Evolutionary conservation across 2,113 vertebrate species (phyloP).

Genomic region (Neolamprologus kungweensis): DNA sequence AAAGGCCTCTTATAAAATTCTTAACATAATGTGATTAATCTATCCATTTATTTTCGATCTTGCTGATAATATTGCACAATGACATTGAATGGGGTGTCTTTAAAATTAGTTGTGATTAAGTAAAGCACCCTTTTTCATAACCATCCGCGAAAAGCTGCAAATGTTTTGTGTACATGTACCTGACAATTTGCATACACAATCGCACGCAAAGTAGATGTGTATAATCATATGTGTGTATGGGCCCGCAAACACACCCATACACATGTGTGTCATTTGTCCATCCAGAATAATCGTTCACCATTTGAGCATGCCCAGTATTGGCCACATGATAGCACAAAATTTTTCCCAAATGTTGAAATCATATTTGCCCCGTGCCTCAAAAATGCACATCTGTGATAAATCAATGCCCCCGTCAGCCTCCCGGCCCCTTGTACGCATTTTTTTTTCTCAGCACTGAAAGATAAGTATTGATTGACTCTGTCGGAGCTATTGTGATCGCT

Average conservation of each 20-base stretch:
- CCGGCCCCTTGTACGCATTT: not conserved
- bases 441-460: conserved; percentile 37
- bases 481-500: conserved; percentile 48
- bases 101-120: not conserved
- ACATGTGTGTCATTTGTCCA: not conserved
- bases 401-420: conserved; percentile 20
- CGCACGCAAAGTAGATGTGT: not conserved
- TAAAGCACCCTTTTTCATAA: not conserved
- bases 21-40: not conserved
- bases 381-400: conserved; percentile 63
- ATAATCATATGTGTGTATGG: not conserved
- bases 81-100: not conserved
- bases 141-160: not conserved
- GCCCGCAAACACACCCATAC: not conserved
- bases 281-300: conserved; percentile 1
- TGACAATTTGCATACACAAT: not conserved
- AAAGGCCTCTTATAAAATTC: not conserved
- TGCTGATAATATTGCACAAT: not conserved
- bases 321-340: conserved; percentile 55
- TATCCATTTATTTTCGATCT: not conserved
- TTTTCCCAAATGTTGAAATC: conserved; percentile 57
- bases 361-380: conserved; percentile 19
- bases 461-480: conserved; percentile 49
- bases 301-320: conserved; percentile 37
- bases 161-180: not conserved